Evolutionary conservation across 2,888 invertebrate genomes (phyloP).

Genomic region (Ichneumon xanthorius): DNA sequence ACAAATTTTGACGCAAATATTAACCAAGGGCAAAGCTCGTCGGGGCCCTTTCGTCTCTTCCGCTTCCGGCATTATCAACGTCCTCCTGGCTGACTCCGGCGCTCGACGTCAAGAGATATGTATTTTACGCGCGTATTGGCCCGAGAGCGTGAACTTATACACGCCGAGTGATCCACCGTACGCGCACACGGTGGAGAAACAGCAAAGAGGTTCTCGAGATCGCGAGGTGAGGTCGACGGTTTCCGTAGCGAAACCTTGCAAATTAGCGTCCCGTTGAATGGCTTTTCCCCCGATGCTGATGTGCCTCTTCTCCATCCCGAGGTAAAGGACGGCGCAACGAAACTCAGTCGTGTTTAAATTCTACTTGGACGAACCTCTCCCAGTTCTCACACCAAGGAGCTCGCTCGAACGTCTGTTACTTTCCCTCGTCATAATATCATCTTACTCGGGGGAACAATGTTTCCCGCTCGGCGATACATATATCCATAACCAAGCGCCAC

Average conservation of each 20-base stretch:
- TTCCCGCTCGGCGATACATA: not conserved
- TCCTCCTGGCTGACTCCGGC: not conserved
- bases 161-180: slow-evolving; percentile 20
- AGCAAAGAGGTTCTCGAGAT: slow-evolving; percentile 23
- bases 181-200: slow-evolving; percentile 16
- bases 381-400: not conserved
- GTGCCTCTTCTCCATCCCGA: not conserved
- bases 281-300: slow-evolving; percentile 29
- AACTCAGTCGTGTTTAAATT: slow-evolving; percentile 41
- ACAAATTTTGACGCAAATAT: not conserved
- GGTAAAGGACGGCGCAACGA: not conserved
- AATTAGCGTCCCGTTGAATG: slow-evolving; percentile 49
- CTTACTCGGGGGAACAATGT: slow-evolving; percentile 6
- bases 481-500: too few species aligned
- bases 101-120: slow-evolving; percentile 34
- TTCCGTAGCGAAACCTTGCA: slow-evolving; percentile 34
- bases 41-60: slow-evolving; percentile 9
- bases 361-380: slow-evolving; percentile 23
- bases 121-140: slow-evolving; percentile 47
- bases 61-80: not conserved
- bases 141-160: slow-evolving; percentile 31
- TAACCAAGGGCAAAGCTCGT: not conserved
- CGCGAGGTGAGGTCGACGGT: slow-evolving; percentile 1
- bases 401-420: slow-evolving; percentile 5
- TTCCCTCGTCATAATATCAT: slow-evolving; percentile 12